Evolutionary conservation across 2,888 invertebrate genomes (phyloP), one percentile per base, ranked within the genome.

Genomic region (Acanthosepion pharaonis): DNA sequence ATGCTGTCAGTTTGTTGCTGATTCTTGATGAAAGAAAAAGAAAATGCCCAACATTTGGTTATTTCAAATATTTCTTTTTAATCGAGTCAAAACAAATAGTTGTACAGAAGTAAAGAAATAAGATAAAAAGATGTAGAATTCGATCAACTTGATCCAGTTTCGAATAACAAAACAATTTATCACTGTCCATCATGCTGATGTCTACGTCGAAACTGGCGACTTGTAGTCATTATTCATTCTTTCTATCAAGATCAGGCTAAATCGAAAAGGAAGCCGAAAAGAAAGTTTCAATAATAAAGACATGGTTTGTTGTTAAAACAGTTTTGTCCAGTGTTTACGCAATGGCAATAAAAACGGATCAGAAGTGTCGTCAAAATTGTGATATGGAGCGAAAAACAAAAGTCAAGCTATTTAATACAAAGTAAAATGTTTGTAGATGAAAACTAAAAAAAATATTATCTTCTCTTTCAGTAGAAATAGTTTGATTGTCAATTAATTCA

Each of bases 201-300:
- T 33, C 78, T 78, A 78, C 78, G 78, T 78, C 33, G 78, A 78
- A 78, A 78, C 78, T 78, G 78, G 78, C 78, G n/a, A 78, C n/a
- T 78, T n/a, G n/a, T 28, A 78, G 23, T 5, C 23, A 59, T 59
- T 59, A 23, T 59, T 23, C 23, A 23, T 78, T 33, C 5, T 78
- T 11, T 78, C 78, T 78, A 78, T 78, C 9, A n/a, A 78, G n/a
- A 33, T 78, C 11, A n/a, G 78, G 78, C 78, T 78, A 78, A 78
- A 78, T n/a, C 11, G 11, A 33, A 64, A 64, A 64, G 28, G 25
- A 64, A 64, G 8, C 64, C n/a, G 11, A 78, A 78, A 78, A n/a
- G 28, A 78, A 78, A n/a, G 78, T 78, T 78, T 33, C 9, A 78
- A 78, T 78, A n/a, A 78, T 78, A 78, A 78, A 11, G n/a, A 78